Base-by-base conservation (phyloP, 2,113 vertebrate species). In the Hippopotamus amphibius region DNA sequence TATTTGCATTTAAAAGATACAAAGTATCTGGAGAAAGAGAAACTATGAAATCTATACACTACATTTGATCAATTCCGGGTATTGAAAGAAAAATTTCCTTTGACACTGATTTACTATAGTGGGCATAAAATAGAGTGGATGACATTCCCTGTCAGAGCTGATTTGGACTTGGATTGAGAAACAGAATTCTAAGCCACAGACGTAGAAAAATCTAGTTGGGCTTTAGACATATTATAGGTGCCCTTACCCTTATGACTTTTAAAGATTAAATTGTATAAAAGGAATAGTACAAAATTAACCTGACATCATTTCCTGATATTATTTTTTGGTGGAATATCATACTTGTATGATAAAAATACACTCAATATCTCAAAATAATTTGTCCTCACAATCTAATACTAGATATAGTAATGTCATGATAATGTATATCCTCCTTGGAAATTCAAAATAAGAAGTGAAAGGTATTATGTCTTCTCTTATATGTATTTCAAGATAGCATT, bases 121-220 rank as follows among this genome's bases (percentile, higher is more conserved):
- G 7, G 16, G 2, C 3, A 43, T 57, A 90, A 95, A 82, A 80
- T 37, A 93, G 33, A 83, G 5, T 37, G 7, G 30, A 41, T 93
- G 68, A 93, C 30, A 90, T 93, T 86, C 21, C 53, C 55, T 83
- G n/a, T 93, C 69, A 95, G 41, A 88, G 93, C 22, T 72, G 11
- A 92, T 88, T 91, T 93, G 66, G 11, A 69, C 46, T 65, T 88
- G 17, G 26, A 89, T 66, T 69, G 68, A 74, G 13, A 19, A 88
- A 84, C 4, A 93, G n/a, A 87, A 83, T 69, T 15, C 5, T 13
- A 53, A 86, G 10, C 48, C 41, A 91, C 53, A 59, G 57, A 82
- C 61, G 10, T 13, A 87, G 61, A 95, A 95, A 72, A 61, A 37
- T n/a, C 6, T 82, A 46, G 3, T 9, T 77, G 11, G 37, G 19